Evolutionary conservation across 1,140 invertebrate species (phyloP), one percentile per base, ranked within the genome.

Genomic region (Drosophila elegans): DNA sequence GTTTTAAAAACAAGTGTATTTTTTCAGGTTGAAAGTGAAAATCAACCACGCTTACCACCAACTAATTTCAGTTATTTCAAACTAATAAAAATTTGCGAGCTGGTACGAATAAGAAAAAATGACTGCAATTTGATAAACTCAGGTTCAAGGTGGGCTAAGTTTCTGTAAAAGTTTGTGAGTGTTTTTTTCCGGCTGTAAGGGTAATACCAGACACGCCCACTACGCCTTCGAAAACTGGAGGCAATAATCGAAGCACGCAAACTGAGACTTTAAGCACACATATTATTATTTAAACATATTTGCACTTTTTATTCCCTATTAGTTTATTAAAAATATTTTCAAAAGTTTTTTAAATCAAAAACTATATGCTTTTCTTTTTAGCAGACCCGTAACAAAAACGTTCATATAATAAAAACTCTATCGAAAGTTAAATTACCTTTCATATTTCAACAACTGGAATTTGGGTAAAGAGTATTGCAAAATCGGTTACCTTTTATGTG

Each of bases 91-190:
- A 55, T 55, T 34, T 42, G 51, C 48, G 63, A 74, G 61, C 63
- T 74, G 49, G 49, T 54, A 21, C 13, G 25, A 59, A 41, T 45
- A 46, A 48, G 27, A 48, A 39, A 34, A 77, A 86, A 89, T 86
- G 41, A 88, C 83, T 66, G 72, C 84, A 86, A 86, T 86, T 88
- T 88, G 45, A 66, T 36, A 52, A 36, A 52, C 32, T 52, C 61
- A 42, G 53, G 13, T 25, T 46, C 29, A 29, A 57, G 55, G 55
- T n/a, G 36, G 51, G 13, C 44, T 36, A 34, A 34, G 54, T 72
- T 76, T 77, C 62, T 77, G 72, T 63, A 61, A 75, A 27, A 51
- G 7, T 52, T 13, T 45, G 10, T 45, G 32, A 60, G 34, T 16
- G 39, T 27, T 51, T 44, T 6, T 6, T 49, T 36, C 2, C 27